Evolutionary conservation across 2,888 invertebrate species (phyloP).

Genomic region (Lottia scabra): DNA sequence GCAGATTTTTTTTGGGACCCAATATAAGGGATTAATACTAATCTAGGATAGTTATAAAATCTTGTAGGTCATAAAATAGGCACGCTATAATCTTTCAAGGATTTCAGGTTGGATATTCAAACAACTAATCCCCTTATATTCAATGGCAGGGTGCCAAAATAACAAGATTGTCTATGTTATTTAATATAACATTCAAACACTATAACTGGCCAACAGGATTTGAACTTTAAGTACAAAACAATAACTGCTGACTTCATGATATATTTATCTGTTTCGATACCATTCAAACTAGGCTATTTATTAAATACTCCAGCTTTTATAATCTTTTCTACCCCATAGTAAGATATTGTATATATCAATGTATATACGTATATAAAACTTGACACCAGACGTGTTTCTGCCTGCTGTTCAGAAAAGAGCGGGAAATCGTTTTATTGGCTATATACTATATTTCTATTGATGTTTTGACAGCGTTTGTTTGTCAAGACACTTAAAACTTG

Average conservation of each 20-base stretch:
- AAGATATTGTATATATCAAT: not conserved
- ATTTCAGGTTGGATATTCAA: no score
- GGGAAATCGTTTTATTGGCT: not conserved
- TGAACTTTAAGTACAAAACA: constrained; percentile 2
- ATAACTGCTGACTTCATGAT: not conserved
- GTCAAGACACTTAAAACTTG: no score
- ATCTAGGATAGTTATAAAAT: no score
- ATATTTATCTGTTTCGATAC: not conserved
- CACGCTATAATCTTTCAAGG: no score
- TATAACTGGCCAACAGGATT: not conserved
- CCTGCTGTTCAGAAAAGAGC: not conserved
- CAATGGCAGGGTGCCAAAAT: not conserved
- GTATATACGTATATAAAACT: not conserved
- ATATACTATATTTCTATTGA: not conserved
- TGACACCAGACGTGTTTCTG: not conserved
- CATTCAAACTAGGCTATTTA: not conserved
- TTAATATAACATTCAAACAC: not conserved
- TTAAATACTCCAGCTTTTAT: not conserved
- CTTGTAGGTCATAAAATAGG: no score
- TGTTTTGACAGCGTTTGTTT: no score
- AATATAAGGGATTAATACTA: no score
- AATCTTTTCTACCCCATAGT: not conserved
- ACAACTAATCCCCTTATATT: no score
- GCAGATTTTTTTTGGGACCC: no score
- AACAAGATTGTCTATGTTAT: not conserved